phyloP scores from a whole-genome alignment of 2,113 vertebrate genomes.

The Parus major region DNA sequence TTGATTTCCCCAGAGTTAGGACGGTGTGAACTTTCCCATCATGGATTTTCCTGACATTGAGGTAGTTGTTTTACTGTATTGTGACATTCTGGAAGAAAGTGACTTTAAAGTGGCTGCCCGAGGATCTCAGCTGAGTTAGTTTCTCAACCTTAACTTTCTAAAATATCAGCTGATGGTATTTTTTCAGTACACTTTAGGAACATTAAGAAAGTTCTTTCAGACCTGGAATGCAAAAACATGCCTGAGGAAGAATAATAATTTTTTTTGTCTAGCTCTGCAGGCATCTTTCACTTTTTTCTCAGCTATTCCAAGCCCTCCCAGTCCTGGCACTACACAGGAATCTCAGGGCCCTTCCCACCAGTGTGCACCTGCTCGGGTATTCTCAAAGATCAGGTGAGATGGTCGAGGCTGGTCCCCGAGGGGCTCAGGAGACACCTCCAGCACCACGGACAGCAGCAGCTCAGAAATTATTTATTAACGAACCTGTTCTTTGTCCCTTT shows the following conservation, averaged over 20 bases:
- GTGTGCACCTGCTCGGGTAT: neutral
- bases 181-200: neutral
- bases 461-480: neutral
- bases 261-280: neutral
- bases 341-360: rapidly evolving
- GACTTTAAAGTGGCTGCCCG: neutral
- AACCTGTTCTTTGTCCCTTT: rapidly evolving
- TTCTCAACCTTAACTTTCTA: neutral
- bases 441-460: conserved; percentile 54
- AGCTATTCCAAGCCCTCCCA: rapidly evolving
- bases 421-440: neutral
- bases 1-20: neutral
- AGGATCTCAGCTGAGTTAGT: neutral
- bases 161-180: neutral
- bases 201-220: neutral
- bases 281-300: neutral
- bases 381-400: rapidly evolving
- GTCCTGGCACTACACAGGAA: neutral
- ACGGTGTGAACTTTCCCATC: neutral
- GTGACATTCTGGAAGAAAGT: neutral
- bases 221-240: rapidly evolving
- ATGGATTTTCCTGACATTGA: neutral
- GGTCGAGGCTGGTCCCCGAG: rapidly evolving
- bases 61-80: neutral
- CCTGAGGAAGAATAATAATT: neutral